These are phyloP conservation scores for Augiades crinisus DNA, from an alignment of 2,888 invertebrate genomes.

Conservation along the genomic window DNA sequence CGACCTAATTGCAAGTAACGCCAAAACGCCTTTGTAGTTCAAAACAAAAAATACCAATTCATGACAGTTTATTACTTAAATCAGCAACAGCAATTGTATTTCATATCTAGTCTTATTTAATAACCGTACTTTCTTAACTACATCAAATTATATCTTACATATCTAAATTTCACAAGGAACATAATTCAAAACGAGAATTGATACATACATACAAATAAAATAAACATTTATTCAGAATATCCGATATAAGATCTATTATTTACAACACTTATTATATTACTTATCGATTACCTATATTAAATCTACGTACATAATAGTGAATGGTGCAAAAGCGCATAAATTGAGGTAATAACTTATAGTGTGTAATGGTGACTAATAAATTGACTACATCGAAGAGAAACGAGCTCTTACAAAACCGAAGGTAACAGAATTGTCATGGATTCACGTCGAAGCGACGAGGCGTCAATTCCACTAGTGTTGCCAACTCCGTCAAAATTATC, in stretches of 20 bases:
- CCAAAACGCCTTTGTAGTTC: too few relatives aligned
- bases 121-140: not conserved
- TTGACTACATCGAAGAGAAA: constrained; percentile 61
- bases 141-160: not conserved
- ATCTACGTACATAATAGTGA: constrained; percentile 50
- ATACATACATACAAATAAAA: constrained; percentile 19
- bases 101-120: not conserved
- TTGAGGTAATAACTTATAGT: constrained; percentile 78
- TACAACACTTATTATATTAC: constrained; percentile 38
- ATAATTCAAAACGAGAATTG: constrained; percentile 6
- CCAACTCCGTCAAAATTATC: not conserved
- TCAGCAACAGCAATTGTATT: too few relatives aligned
- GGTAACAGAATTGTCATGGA: constrained; percentile 76
- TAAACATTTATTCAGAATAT: constrained; percentile 9
- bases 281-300: constrained; percentile 6
- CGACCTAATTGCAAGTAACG: too few relatives aligned
- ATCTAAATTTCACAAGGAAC: constrained; percentile 20
- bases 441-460: constrained; percentile 34
- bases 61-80: not conserved
- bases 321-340: constrained; percentile 78
- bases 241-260: constrained; percentile 47
- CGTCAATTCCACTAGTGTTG: not conserved
- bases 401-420: constrained; percentile 46
- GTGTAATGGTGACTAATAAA: constrained; percentile 77
- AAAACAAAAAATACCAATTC: too few relatives aligned